Evolutionary conservation across 2,888 invertebrate genomes (phyloP), one percentile per base, ranked within the genome.

Genomic region (Polyommatus iphigenia): DNA sequence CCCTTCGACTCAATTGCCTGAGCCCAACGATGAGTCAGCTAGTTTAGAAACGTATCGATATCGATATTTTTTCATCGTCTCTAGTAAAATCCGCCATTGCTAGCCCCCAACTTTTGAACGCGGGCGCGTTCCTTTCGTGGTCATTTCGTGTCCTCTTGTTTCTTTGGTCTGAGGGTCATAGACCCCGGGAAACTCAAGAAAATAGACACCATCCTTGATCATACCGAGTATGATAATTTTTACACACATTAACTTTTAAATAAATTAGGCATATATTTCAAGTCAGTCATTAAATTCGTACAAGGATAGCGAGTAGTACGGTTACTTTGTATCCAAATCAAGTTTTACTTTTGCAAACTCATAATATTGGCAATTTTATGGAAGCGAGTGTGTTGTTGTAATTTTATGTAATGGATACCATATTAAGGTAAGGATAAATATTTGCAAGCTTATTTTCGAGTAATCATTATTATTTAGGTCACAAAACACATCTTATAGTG

Each of bases 291-390:
- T 36, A 71, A 71, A 71, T 71, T 36, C 36, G 29, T 36, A 71
- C 71, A 71, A 71, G 71, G 36, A 36, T 36, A 71, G 71, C 71
- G 8, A 62, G 62, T 62, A n/a, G 36, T 36, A 36, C 36, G 71
- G 36, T 71, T 71, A 71, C 71, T 18, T 71, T 71, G 71, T 36
- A 36, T 71, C n/a, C 32, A 71, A 71, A 71, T 71, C 71, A 71
- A 71, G 71, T 36, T 71, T 71, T 71, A 36, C 29, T n/a, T 71
- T 71, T n/a, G 36, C 71, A 71, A 36, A 36, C 71, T n/a, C 71
- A 36, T 71, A 71, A 71, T 71, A 4, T 71, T 71, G 71, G 2
- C 7, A 36, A 71, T 36, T 71, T 71, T 71, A 71, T 71, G 15
- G 71, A 71, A 32, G 10, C 20, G 24, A 24, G 20, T 62, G 24